phyloP scores from a whole-genome alignment of 1,140 invertebrate genomes.

The Drosophila pectinifera region DNA sequence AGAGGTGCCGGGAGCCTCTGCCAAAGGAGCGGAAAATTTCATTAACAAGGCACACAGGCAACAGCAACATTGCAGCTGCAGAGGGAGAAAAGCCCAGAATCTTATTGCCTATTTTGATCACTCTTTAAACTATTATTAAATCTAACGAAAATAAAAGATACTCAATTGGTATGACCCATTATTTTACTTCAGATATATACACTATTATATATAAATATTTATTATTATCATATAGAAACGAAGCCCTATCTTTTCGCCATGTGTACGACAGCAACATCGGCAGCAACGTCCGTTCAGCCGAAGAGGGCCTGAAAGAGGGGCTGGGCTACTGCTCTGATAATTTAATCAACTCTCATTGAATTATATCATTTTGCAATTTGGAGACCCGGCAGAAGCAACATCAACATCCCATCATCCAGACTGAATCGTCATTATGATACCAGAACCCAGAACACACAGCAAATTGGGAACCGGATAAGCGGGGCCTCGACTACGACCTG shows the following conservation, averaged over 20 bases:
- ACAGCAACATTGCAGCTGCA: conserved; percentile 27
- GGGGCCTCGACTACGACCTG: conserved; percentile 10
- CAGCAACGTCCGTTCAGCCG: conserved; percentile 20
- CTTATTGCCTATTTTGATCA: no score
- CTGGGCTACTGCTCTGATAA: conserved; percentile 54
- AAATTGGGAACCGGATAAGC: conserved; percentile 34
- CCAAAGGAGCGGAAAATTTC: conserved; percentile 80
- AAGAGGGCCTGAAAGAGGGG: background rate
- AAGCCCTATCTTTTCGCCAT: background rate
- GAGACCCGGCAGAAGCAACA: conserved; percentile 25
- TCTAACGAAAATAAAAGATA: no score
- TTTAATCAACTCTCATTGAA: conserved; percentile 83
- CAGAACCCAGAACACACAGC: conserved; percentile 30
- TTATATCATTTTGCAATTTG: conserved; percentile 83
- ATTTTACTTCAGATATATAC: no score
- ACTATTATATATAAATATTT: no score
- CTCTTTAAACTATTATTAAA: no score
- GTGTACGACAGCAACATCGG: conserved; percentile 21
- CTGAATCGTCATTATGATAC: conserved; percentile 77
- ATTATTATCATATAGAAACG: no score
- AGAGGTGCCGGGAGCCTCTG: conserved; percentile 44
- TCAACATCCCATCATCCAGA: conserved; percentile 36
- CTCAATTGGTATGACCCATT: no score
- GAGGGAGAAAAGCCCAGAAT: background rate
- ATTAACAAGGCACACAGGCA: conserved; percentile 80